phyloP scores from a whole-genome alignment of 2,113 vertebrate genomes.

The Bucco capensis region DNA sequence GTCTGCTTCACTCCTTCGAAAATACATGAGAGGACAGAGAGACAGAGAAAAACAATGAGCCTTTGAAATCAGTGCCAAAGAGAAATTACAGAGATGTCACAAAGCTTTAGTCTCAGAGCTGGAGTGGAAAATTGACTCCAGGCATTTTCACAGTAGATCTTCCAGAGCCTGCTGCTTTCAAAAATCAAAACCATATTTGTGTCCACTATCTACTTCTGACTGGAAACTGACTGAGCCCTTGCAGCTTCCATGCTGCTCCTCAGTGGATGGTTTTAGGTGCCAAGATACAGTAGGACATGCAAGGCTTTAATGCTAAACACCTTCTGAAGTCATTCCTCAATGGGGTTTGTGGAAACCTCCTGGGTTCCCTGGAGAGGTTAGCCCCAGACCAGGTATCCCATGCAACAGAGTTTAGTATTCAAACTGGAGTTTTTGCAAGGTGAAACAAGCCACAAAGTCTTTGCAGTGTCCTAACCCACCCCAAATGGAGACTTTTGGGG shows the following conservation, averaged over 20 bases:
- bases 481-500: not conserved
- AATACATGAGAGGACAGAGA: not conserved
- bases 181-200: not conserved
- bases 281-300: not conserved
- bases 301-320: not conserved
- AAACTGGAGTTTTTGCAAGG: not conserved
- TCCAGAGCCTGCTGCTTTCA: not conserved
- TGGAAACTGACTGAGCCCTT: not conserved
- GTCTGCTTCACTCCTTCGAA: not conserved
- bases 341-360: not conserved
- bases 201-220: not conserved
- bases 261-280: not conserved
- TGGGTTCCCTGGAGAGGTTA: not conserved
- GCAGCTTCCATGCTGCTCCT: not conserved
- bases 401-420: not conserved
- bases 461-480: not conserved
- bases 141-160: not conserved
- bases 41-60: not conserved
- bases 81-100: not conserved
- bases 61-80: conserved; percentile 17
- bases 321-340: not conserved
- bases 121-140: not conserved
- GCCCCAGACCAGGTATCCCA: not conserved
- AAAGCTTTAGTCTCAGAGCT: not conserved
- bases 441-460: not conserved